These are phyloP conservation scores for Montipora cactus DNA, from an alignment of 64 coral and sea anemone species.

Conservation along the genomic window DNA sequence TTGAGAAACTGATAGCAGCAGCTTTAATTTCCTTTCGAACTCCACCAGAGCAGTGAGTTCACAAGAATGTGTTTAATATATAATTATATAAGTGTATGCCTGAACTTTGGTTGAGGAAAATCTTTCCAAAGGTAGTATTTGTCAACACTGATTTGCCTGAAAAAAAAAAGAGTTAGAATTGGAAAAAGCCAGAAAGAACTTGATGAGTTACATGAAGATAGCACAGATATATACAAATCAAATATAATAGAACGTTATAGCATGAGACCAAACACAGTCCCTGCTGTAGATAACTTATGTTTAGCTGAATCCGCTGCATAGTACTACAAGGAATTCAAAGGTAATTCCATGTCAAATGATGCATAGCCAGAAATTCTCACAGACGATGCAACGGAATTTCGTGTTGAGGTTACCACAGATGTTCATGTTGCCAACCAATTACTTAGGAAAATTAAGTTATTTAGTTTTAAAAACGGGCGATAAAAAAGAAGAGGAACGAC, in stretches of 20 bases:
- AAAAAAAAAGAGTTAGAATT: slow-evolving; percentile 53
- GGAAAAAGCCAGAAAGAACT: slow-evolving; percentile 70
- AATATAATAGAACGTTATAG: not conserved
- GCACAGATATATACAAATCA: slow-evolving; percentile 53
- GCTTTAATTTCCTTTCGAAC: slow-evolving; percentile 27
- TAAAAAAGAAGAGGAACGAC: too few relatives aligned
- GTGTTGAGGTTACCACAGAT: not conserved
- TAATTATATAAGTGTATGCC: slow-evolving; percentile 24
- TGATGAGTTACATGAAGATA: slow-evolving; percentile 72
- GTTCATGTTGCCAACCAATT: not conserved
- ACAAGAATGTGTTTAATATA: slow-evolving; percentile 12
- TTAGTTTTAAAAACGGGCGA: not conserved
- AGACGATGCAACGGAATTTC: slow-evolving; percentile 19
- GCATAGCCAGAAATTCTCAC: slow-evolving; percentile 35
- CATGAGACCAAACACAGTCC: slow-evolving; percentile 25
- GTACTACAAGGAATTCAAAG: not conserved
- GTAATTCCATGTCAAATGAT: not conserved
- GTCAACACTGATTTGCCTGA: slow-evolving; percentile 60
- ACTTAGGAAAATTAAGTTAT: slow-evolving; percentile 15
- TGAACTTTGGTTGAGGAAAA: slow-evolving; percentile 32
- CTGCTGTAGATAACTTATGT: slow-evolving; percentile 29
- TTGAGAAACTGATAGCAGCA: slow-evolving; percentile 50
- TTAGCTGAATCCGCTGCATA: too few relatives aligned
- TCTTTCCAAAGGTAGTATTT: slow-evolving; percentile 63
- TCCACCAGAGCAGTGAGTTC: slow-evolving; percentile 36